Evolutionary conservation across 2,797 vertebrate genomes (phyloP).

Genomic region (Epinephelus malabaricus): DNA sequence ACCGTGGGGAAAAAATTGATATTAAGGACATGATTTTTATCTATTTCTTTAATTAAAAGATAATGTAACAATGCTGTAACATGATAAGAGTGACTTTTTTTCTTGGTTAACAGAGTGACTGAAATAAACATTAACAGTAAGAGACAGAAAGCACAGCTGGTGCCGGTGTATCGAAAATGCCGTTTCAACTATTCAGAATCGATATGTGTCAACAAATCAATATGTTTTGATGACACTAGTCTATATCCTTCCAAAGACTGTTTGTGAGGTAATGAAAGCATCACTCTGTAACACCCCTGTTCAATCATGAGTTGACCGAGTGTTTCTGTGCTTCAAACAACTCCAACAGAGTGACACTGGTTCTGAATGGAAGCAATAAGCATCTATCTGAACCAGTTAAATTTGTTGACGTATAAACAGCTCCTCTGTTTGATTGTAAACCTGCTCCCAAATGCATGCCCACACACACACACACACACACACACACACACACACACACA

Average conservation of each 20-base stretch:
- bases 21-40: too few species aligned
- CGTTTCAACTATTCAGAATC: too few species aligned
- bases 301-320: background rate
- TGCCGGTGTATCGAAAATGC: too few species aligned
- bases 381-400: constrained; percentile 20
- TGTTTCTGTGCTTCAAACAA: background rate
- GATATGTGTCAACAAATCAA: too few species aligned
- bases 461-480: background rate
- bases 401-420: constrained; percentile 63
- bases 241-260: background rate
- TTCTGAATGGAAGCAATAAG: constrained; percentile 23
- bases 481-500: background rate
- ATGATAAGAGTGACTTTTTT: too few species aligned
- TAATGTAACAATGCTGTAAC: too few species aligned
- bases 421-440: constrained; percentile 67
- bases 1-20: too few species aligned
- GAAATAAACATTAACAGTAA: too few species aligned
- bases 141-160: too few species aligned
- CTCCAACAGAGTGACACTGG: background rate
- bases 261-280: background rate
- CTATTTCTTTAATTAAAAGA: too few species aligned
- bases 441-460: constrained; percentile 9
- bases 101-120: too few species aligned
- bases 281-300: background rate
- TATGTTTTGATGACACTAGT: too few species aligned